A percentile compares a stretch with the other conserved stretches of the same genome.
These are phyloP conservation scores for Condylostylus longicornis DNA, from an alignment of 1,140 invertebrate species.

Conservation along the genomic window DNA sequence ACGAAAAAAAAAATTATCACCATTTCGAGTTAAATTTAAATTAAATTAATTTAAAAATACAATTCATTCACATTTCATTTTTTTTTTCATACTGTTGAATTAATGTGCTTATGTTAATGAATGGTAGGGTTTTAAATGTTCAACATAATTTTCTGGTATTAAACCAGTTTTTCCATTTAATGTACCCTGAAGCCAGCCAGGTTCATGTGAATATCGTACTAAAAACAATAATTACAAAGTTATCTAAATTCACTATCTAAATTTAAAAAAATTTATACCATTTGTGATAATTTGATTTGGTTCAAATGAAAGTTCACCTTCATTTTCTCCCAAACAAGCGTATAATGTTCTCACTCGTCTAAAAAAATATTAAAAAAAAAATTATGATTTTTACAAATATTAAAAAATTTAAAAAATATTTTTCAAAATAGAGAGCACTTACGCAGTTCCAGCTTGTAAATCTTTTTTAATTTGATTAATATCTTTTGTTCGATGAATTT, in stretches of 20 bases:
- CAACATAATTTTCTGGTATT: constrained; percentile 94
- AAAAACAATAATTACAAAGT: constrained; percentile 22
- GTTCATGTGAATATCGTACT: constrained; percentile 82
- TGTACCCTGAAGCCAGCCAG: constrained; percentile 91
- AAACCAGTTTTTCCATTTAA: constrained; percentile 86
- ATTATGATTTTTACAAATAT: not conserved
- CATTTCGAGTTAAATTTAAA: no score
- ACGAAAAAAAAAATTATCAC: no score
- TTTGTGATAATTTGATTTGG: constrained; percentile 95
- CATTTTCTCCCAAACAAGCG: constrained; percentile 88
- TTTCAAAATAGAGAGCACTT: constrained; percentile 10
- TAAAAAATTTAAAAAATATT: constrained; percentile 3
- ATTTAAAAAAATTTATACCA: constrained; percentile 47
- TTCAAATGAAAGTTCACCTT: constrained; percentile 93
- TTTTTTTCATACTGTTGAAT: no score
- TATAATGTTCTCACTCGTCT: constrained; percentile 83
- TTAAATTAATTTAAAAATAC: no score
- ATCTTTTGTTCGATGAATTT: constrained; percentile 30
- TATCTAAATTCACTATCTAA: not conserved
- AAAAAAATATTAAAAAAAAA: constrained; percentile 13
- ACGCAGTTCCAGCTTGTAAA: constrained; percentile 26
- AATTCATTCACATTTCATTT: no score
- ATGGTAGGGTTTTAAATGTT: constrained; percentile 36
- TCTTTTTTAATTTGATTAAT: constrained; percentile 28
- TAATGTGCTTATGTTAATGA: constrained; percentile 8